Percentiles rank a stretch among this genome's conserved stretches.
Evolutionary conservation across 2,888 invertebrate species (phyloP).

Genomic region (Ellobium chinense): DNA sequence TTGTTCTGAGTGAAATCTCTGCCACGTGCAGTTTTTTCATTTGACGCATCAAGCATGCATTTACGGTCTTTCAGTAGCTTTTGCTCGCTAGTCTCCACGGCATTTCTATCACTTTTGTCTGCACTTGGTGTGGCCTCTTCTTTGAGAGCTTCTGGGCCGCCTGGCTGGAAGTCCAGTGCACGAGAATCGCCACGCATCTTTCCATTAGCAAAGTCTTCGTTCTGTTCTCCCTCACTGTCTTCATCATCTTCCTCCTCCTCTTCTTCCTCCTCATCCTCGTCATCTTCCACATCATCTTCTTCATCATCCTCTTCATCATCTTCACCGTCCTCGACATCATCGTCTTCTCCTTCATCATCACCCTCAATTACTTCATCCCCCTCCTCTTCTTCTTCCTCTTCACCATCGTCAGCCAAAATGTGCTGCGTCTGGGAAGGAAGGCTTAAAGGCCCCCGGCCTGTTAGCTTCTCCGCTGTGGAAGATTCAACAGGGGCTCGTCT

Average conservation of each 20-base stretch:
- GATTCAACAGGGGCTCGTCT: not conserved
- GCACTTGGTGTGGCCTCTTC: not conserved
- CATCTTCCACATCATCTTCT: constrained; percentile 1
- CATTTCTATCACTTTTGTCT: not conserved
- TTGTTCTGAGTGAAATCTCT: not conserved
- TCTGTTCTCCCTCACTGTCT: constrained; percentile 2
- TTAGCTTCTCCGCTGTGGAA: not conserved
- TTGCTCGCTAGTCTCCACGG: not conserved
- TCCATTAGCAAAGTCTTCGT: not conserved
- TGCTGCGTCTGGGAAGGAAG: not conserved
- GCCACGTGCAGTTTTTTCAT: not conserved
- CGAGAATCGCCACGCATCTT: not conserved
- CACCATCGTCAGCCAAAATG: not conserved
- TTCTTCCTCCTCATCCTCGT: constrained; percentile 2
- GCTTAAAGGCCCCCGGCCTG: not conserved
- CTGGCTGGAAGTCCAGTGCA: not conserved
- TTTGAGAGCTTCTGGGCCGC: not conserved
- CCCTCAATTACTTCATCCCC: constrained; percentile 1
- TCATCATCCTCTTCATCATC: constrained; percentile 20
- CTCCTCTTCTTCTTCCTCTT: constrained; percentile 9
- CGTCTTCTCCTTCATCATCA: constrained; percentile 20
- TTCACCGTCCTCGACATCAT: constrained; percentile 28
- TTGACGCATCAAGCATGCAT: not conserved
- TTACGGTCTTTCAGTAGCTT: not conserved
- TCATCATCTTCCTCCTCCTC: constrained; percentile 19